Evolutionary conservation across 2,888 invertebrate species (phyloP).

Genomic region (Leptogaster cylindrica): DNA sequence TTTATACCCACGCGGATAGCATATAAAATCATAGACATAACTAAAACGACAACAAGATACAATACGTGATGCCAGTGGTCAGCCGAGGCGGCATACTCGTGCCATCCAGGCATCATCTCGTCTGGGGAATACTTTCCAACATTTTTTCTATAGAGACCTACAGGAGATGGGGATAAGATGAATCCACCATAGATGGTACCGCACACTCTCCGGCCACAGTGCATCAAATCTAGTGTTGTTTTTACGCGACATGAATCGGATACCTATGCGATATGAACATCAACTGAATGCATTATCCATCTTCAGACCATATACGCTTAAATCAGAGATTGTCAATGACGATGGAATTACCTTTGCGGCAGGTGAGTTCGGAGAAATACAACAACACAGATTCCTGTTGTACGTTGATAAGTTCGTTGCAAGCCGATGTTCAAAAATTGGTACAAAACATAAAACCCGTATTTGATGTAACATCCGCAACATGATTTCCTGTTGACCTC

Average conservation of each 20-base stretch:
- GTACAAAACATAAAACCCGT: too few relatives aligned
- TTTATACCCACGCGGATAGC: constrained; percentile 11
- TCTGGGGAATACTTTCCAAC: constrained; percentile 13
- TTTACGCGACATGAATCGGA: background rate
- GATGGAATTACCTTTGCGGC: too few relatives aligned
- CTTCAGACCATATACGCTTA: background rate
- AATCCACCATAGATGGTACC: constrained; percentile 23
- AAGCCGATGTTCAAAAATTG: too few relatives aligned
- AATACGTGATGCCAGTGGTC: constrained; percentile 29
- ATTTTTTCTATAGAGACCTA: background rate
- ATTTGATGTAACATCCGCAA: background rate
- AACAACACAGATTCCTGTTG: too few relatives aligned
- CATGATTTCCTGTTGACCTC: background rate
- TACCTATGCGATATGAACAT: background rate
- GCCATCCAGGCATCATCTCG: constrained; percentile 25
- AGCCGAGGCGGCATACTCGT: constrained; percentile 18
- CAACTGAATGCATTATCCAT: background rate
- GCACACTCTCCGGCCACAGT: background rate
- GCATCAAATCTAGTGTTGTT: background rate
- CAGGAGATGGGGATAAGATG: background rate
- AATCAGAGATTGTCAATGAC: too few relatives aligned
- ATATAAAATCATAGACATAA: constrained; percentile 29
- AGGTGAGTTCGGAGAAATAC: too few relatives aligned
- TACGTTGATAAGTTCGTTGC: too few relatives aligned
- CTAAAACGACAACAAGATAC: background rate